These are phyloP conservation scores for Cotesia chilonis DNA, from an alignment of 1,140 invertebrate genomes.

Conservation along the genomic window DNA sequence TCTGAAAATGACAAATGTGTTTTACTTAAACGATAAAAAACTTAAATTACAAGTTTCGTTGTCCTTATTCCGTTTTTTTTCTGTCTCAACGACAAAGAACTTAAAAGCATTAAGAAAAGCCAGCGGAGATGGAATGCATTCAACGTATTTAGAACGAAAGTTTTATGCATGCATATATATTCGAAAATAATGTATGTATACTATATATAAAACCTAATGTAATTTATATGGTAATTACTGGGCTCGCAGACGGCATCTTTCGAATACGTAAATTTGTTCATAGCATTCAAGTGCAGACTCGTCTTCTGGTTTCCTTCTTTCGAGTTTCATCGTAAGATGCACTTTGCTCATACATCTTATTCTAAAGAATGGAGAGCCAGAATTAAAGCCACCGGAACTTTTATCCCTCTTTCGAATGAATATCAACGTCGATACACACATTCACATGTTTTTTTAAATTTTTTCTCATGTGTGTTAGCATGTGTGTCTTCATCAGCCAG, in stretches of 20 bases:
- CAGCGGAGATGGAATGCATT: too few relatives aligned
- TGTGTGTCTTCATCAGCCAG: slow-evolving; percentile 8
- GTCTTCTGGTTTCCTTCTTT: slow-evolving; percentile 1
- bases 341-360: not conserved
- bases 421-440: too few relatives aligned
- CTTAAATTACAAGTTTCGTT: too few relatives aligned
- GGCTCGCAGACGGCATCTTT: slow-evolving; percentile 1
- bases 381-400: not conserved
- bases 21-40: too few relatives aligned
- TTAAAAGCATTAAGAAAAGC: too few relatives aligned
- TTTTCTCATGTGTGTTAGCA: not conserved
- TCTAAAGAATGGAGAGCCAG: not conserved
- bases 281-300: slow-evolving; percentile 41
- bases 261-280: slow-evolving; percentile 46
- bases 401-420: too few relatives aligned
- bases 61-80: too few relatives aligned
- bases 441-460: not conserved
- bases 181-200: slow-evolving; percentile 30
- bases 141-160: too few relatives aligned
- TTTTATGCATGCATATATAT: not conserved
- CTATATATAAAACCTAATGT: slow-evolving; percentile 41
- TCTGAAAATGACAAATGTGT: too few relatives aligned
- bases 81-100: too few relatives aligned
- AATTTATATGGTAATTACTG: slow-evolving; percentile 55
- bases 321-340: not conserved